Base-by-base conservation (phyloP, 2,888 invertebrate species). In the Drosophila falleni region DNA sequence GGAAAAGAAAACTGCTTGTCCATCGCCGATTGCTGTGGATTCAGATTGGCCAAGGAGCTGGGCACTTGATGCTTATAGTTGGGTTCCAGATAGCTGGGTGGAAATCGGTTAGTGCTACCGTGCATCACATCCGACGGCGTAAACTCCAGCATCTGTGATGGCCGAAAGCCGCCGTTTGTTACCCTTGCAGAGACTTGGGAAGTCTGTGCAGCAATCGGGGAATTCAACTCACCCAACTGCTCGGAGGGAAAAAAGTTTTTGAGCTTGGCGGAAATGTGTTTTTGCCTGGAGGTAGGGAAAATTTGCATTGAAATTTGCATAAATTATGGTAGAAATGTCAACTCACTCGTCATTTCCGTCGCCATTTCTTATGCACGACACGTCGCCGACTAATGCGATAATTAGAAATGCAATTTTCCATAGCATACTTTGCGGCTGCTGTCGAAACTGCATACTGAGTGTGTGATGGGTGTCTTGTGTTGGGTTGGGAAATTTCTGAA, bases 321-420 rank as follows among this genome's bases (percentile, higher is more conserved):
- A 89, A 83, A 77, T 88, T 74, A 66, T 64, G 70, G 44, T 53
- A 42, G 63, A 70, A 41, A 42, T 49, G 54, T 74, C 55, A 68
- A 83, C 91, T 91, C 81, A 91, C 91, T 90, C 89, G 75, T 80
- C 79, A 75, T 87, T 65, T 58, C 54, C 82, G 50, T 59, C 69
- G 77, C 80, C 82, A 81, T 92, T 92, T 87, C 91, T 90, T 89
- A 92, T 92, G 91, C 92, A 90, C 72, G 87, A 74, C 88, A 90
- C 89, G 91, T 89, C 62, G 88, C 82, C 63, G 77, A 83, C 89
- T 90, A 91, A 90, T 89, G 90, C 87, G 89, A 92, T 92, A 92
- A 92, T 92, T 92, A 92, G 89, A 90, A 91, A 85, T 85, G 90
- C 91, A 90, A 92, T 90, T 90, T 90, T 90, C 73, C 86, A 78